These are phyloP conservation scores for Vanessa atalanta DNA, from an alignment of 1,140 invertebrate genomes.

Conservation along the genomic window DNA sequence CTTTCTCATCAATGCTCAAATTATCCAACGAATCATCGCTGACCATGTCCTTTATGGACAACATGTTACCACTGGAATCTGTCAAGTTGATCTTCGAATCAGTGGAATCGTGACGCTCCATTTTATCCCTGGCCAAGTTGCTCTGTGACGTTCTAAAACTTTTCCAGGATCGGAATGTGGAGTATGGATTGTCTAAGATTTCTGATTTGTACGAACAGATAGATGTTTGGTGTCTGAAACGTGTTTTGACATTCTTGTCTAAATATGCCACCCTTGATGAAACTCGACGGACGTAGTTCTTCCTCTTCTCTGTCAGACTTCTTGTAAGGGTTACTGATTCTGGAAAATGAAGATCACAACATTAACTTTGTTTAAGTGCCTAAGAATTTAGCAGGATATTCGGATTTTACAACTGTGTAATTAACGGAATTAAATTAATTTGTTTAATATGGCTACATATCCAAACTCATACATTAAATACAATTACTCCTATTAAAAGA, in stretches of 20 bases:
- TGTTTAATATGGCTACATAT: too few relatives aligned
- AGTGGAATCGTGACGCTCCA: constrained; percentile 48
- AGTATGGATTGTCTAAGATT: constrained; percentile 59
- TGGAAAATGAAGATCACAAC: constrained; percentile 47
- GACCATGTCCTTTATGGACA: constrained; percentile 51
- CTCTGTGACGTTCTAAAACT: constrained; percentile 65
- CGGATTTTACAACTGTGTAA: too few relatives aligned
- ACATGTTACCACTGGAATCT: constrained; percentile 57
- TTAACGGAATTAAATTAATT: too few relatives aligned
- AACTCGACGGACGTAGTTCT: constrained; percentile 83
- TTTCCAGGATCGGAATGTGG: constrained; percentile 66
- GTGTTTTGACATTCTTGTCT: constrained; percentile 55
- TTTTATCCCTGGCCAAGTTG: constrained; percentile 57
- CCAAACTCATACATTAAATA: too few relatives aligned
- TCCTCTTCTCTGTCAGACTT: constrained; percentile 82
- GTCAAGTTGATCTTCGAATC: constrained; percentile 68
- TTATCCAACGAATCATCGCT: constrained; percentile 41
- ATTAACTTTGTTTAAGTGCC: too few relatives aligned
- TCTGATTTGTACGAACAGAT: constrained; percentile 70
- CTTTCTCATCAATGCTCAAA: constrained; percentile 69
- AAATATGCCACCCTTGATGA: constrained; percentile 71
- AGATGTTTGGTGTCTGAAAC: constrained; percentile 68
- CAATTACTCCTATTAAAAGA: too few relatives aligned
- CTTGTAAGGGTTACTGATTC: constrained; percentile 77
- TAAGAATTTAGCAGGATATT: too few relatives aligned